A percentile compares a stretch with the other conserved stretches of the same genome.
phyloP scores from a whole-genome alignment of 2,888 invertebrate species.

The Coelinius sp. region DNA sequence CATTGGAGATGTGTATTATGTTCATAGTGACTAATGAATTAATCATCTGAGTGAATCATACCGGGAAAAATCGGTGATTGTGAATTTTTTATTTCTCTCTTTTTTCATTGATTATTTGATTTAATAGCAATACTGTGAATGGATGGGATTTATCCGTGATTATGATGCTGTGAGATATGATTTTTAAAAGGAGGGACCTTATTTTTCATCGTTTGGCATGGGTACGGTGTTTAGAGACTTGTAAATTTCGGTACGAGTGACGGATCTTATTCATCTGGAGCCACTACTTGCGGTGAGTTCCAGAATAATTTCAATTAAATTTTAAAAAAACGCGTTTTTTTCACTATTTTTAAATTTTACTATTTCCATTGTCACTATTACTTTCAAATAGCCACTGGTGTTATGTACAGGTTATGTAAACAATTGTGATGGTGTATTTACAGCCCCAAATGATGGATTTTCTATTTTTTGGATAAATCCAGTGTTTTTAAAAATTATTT shows the following conservation, averaged over 20 bases:
- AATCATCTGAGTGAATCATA: constrained; percentile 1
- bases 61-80: not conserved
- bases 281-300: constrained; percentile 65
- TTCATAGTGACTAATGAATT: not conserved
- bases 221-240: constrained; percentile 27
- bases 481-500: too few species aligned
- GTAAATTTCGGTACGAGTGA: constrained; percentile 50
- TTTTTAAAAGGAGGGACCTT: constrained; percentile 33
- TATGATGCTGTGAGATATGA: constrained; percentile 44
- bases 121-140: not conserved
- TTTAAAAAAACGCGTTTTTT: not conserved
- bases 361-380: not conserved
- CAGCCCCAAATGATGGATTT: constrained; percentile 59
- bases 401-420: constrained; percentile 58
- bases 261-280: constrained; percentile 57
- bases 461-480: too few species aligned
- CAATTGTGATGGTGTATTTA: constrained; percentile 56
- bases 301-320: constrained; percentile 8
- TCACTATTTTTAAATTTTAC: not conserved
- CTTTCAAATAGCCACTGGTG: constrained; percentile 32
- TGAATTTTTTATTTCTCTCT: constrained; percentile 2
- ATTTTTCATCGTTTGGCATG: constrained; percentile 27
- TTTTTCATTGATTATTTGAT: not conserved
- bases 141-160: constrained; percentile 29
- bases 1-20: not conserved